These are phyloP conservation scores for Gastrophysa polygoni DNA, from an alignment of 2,888 invertebrate genomes.

Conservation along the genomic window DNA sequence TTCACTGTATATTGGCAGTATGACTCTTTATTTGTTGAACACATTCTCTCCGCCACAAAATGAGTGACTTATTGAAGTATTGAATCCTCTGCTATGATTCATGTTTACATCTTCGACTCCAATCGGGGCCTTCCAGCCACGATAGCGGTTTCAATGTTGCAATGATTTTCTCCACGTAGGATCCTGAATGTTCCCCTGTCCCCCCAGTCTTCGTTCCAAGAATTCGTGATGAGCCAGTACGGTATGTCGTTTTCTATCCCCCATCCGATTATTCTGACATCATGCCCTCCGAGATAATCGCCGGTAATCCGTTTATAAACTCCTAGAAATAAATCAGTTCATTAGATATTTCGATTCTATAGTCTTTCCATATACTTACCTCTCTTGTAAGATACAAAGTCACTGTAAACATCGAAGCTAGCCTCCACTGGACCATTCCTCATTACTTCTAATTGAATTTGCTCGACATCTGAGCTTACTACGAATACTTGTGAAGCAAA, in stretches of 20 bases:
- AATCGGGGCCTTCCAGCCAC: slow-evolving; percentile 61
- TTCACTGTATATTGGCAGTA: too few relatives aligned
- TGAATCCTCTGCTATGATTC: too few relatives aligned
- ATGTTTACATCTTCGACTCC: too few relatives aligned
- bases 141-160: slow-evolving; percentile 75
- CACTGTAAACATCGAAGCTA: slow-evolving; percentile 81
- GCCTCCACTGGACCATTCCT: slow-evolving; percentile 84
- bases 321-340: slow-evolving; percentile 59
- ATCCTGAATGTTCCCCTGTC: slow-evolving; percentile 88
- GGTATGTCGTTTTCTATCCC: slow-evolving; percentile 74
- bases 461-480: slow-evolving; percentile 42
- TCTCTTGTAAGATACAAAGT: slow-evolving; percentile 78
- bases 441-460: slow-evolving; percentile 78
- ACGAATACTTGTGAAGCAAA: slow-evolving; percentile 1
- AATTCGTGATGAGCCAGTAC: slow-evolving; percentile 91
- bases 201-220: slow-evolving; percentile 95
- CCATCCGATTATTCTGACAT: slow-evolving; percentile 89
- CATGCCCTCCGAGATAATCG: slow-evolving; percentile 79
- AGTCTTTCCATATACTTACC: slow-evolving; percentile 75
- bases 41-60: too few relatives aligned
- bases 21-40: too few relatives aligned
- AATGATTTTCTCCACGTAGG: slow-evolving; percentile 77
- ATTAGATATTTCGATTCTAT: too few relatives aligned
- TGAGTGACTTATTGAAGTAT: too few relatives aligned
- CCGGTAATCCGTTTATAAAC: slow-evolving; percentile 78